These are phyloP conservation scores for Leptinotarsa tumamoca DNA, from an alignment of 2,888 invertebrate genomes.

Conservation along the genomic window DNA sequence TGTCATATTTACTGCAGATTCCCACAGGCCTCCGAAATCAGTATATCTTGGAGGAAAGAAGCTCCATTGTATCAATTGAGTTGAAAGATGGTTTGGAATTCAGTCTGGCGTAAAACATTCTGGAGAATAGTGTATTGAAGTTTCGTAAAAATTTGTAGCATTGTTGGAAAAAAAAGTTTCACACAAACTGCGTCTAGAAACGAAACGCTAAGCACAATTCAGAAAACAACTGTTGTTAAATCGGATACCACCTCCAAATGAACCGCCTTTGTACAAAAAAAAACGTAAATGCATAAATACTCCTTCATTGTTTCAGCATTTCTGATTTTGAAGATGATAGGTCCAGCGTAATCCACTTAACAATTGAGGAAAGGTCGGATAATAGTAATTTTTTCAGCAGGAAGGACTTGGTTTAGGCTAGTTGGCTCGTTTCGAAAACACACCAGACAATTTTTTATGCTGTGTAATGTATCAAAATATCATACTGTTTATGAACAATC, in stretches of 20 bases:
- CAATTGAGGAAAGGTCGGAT: background rate
- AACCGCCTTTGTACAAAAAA: background rate
- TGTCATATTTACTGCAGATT: conserved; percentile 52
- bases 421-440: no score
- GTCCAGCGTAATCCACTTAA: background rate
- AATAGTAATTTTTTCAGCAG: background rate
- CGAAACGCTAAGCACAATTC: background rate
- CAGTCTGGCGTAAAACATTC: background rate
- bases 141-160: background rate
- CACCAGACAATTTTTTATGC: no score
- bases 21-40: conserved; percentile 57
- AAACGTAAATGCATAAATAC: background rate
- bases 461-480: no score
- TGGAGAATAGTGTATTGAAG: background rate
- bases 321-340: background rate
- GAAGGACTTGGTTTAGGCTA: no score
- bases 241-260: background rate
- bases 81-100: background rate
- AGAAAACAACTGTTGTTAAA: background rate
- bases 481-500: no score
- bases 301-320: background rate
- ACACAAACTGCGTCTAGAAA: background rate
- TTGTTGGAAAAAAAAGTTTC: conserved; percentile 5
- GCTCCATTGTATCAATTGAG: background rate
- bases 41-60: conserved; percentile 52